Evolutionary conservation across 2,113 vertebrate species (phyloP).

Genomic region (Bubo bubo): DNA sequence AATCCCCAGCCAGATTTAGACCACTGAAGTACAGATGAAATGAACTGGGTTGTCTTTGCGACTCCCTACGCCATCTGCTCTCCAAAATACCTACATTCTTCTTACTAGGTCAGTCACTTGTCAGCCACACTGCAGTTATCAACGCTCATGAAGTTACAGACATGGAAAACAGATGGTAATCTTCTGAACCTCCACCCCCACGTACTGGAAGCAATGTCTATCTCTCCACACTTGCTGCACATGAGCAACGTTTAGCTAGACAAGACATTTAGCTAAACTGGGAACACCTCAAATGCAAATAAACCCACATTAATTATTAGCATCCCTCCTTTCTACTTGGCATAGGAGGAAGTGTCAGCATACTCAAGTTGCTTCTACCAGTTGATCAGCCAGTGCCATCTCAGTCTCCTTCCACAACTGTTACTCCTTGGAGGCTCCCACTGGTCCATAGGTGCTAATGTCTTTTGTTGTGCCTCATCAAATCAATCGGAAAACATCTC

Average conservation of each 20-base stretch:
- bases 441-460: rapidly evolving
- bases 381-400: background rate
- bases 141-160: background rate
- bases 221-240: background rate
- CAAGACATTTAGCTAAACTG: background rate
- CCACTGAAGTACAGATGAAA: background rate
- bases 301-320: background rate
- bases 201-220: background rate
- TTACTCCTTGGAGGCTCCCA: background rate
- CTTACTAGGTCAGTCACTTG: background rate
- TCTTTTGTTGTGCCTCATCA: background rate
- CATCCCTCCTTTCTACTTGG: background rate
- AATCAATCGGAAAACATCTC: background rate
- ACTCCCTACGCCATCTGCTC: background rate
- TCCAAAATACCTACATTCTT: background rate
- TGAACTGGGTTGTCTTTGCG: background rate
- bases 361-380: background rate
- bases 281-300: background rate
- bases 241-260: background rate
- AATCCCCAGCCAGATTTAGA: background rate
- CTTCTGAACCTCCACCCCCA: background rate
- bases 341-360: background rate
- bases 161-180: background rate
- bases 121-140: background rate
- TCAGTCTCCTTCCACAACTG: background rate